Conservation (phyloP, 2,888 invertebrate genomes). For the Syrista parreyssii region DNA sequence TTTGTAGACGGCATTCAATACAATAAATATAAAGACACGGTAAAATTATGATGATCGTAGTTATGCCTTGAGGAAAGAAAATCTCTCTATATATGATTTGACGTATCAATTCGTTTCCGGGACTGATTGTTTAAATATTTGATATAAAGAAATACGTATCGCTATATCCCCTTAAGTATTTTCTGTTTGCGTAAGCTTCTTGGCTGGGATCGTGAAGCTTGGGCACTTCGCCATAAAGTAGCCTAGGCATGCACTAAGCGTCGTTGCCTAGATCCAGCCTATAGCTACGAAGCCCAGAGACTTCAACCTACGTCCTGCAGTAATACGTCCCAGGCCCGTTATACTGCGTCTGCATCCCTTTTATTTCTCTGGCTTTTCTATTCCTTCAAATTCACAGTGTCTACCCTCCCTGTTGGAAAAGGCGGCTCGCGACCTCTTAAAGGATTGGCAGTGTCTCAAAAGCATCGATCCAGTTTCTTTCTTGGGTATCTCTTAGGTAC, state of each 20-base stretch:
- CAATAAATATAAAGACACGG: not conserved
- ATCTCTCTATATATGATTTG: not conserved
- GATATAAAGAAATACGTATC: constrained; percentile 13
- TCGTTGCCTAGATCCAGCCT: constrained; percentile 15
- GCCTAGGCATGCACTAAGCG: constrained; percentile 36
- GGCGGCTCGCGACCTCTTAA: constrained; percentile 19
- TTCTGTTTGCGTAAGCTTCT: constrained; percentile 45
- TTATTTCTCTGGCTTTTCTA: constrained; percentile 20
- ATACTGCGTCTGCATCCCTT: not conserved
- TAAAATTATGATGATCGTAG: not conserved
- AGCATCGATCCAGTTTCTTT: constrained; percentile 23
- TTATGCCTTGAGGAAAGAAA: not conserved
- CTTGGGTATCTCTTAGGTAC: not conserved
- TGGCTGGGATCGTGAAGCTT: constrained; percentile 34
- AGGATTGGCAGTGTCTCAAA: constrained; percentile 49
- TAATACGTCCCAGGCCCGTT: not conserved
- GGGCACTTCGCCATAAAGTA: constrained; percentile 47
- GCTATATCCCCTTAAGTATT: constrained; percentile 34
- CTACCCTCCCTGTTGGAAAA: not conserved
- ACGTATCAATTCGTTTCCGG: not conserved
- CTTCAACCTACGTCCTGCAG: not conserved
- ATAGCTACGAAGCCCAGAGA: not conserved
- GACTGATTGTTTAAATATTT: not conserved
- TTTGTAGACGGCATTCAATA: not conserved
- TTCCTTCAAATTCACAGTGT: constrained; percentile 39